A percentile compares a stretch with the other conserved stretches of the same genome.
phyloP scores from a whole-genome alignment of 2,888 invertebrate species.

The Pachymerium ferrugineum region DNA sequence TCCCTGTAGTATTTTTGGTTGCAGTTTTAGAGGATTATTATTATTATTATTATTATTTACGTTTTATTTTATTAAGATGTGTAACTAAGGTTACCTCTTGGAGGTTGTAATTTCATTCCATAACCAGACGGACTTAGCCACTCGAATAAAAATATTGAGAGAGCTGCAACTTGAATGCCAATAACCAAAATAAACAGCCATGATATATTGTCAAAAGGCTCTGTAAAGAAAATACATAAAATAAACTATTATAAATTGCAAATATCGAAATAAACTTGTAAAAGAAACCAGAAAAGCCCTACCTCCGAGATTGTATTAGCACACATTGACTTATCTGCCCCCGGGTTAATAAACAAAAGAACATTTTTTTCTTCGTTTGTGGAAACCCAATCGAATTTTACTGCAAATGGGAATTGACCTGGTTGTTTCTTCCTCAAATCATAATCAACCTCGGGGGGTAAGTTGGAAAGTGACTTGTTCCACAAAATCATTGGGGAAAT shows the following conservation, averaged over 20 bases:
- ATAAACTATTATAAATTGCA: background rate
- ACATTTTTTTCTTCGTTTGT: no score
- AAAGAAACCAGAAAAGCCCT: background rate
- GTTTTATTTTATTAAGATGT: background rate
- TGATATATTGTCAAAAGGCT: conserved; percentile 96
- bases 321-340: no score
- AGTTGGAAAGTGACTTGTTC: no score
- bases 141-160: conserved; percentile 93
- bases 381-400: background rate
- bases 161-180: conserved; percentile 90
- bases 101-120: conserved; percentile 66
- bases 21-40: background rate
- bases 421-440: background rate
- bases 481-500: no score
- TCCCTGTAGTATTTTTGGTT: background rate
- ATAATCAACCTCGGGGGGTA: no score
- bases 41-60: background rate
- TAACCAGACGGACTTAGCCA: conserved; percentile 95
- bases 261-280: background rate
- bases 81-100: conserved; percentile 25
- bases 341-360: no score
- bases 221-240: conserved; percentile 53
- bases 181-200: conserved; percentile 96
- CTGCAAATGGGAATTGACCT: background rate
- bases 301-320: no score